phyloP scores from a whole-genome alignment of 2,797 vertebrate genomes.

The Chaetodon trifasciatus region DNA sequence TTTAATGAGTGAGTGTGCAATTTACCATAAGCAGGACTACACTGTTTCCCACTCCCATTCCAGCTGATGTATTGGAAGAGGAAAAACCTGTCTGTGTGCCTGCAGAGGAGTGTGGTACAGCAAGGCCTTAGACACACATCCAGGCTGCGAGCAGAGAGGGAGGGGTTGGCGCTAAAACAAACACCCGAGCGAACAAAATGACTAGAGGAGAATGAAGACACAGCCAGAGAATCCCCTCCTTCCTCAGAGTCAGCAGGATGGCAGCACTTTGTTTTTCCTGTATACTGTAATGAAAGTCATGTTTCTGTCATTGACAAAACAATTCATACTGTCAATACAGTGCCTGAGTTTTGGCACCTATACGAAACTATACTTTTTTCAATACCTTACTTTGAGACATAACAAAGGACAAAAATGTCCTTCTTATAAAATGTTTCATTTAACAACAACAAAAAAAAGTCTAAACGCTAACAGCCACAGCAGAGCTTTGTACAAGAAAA shows the following conservation, averaged over 20 bases:
- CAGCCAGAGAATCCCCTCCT: constrained; percentile 4
- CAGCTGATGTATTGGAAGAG: constrained; percentile 29
- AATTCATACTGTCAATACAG: neutral
- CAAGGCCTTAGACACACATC: constrained; percentile 21
- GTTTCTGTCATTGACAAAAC: neutral
- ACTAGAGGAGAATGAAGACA: constrained; percentile 14
- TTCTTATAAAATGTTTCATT: neutral
- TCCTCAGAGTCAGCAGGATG: constrained; percentile 1
- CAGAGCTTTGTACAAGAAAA: neutral
- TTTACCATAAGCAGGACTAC: neutral
- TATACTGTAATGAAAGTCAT: neutral
- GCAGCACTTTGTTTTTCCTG: neutral
- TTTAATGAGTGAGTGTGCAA: neutral
- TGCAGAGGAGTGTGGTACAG: constrained; percentile 15
- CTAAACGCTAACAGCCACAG: neutral
- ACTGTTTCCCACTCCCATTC: constrained; percentile 1
- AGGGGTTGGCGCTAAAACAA: constrained; percentile 11
- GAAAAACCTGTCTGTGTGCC: constrained; percentile 12
- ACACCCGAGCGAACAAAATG: neutral
- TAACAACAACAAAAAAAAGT: neutral
- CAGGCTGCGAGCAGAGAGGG: neutral
- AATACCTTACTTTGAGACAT: neutral
- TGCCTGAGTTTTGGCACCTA: neutral
- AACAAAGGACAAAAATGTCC: neutral
- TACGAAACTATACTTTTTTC: neutral